Base-by-base conservation (phyloP, 2,797 vertebrate genomes). In the Odontamblyopus lacepedii region DNA sequence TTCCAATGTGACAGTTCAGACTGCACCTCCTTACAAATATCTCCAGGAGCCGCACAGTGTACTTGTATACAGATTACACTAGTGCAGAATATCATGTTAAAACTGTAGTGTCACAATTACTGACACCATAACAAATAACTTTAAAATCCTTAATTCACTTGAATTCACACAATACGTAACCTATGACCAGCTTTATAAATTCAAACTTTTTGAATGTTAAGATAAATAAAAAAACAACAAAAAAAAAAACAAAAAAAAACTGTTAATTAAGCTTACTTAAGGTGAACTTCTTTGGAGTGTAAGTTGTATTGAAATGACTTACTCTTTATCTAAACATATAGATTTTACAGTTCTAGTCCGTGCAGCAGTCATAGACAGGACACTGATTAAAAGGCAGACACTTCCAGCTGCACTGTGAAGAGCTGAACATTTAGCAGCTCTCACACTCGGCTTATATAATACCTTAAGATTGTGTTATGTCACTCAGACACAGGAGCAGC, bases 381-480 rank as follows among this genome's bases (percentile, higher is more conserved):
- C 53, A 72, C 29, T 48, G 56, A 67, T 74, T 64, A 59, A 71
- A 78, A 73, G 2, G 73, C 70, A 74, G 76, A 71, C 67, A 67
- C 77, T 67, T 84, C 63, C 65, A 77, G 71, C 68, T 71, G 65
- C 72, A 73, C 73, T 74, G 70, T 69, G 63, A 83, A 62, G 61
- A 72, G 67, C 55, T 30, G 61, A 78, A 63, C 68, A 73, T 78
- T 76, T 67, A 78, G 30, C 62, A 73, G 70, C 80, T 73, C 77
- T 75, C 76, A 68, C 82, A 77, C 68, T 70, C 50, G 12, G 69
- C 70, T 85, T 86, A 82, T 69, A 68, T 78, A 86, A 88, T 71
- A 71, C 66, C 61, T 23, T 64, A 87, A 83, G 80, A 74, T 74
- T 80, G 70, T 76, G 77, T 85, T 80, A 83, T 84, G 77, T 84